Conservation (phyloP, 2,888 invertebrate species). For the Charanyca ferruginea region DNA sequence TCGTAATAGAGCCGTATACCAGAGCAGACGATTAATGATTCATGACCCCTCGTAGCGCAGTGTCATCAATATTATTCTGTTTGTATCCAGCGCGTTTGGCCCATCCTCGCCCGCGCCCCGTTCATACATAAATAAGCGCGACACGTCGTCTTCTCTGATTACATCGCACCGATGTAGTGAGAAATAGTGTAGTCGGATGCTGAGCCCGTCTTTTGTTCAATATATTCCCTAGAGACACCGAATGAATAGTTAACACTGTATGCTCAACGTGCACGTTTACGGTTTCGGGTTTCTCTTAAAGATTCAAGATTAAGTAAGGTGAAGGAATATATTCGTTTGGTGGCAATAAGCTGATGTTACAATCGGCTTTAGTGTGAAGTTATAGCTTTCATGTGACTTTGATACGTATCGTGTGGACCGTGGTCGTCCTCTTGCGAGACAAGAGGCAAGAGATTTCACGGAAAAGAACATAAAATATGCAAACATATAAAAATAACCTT, state of each 20-base stretch:
- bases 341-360: slow-evolving; percentile 88
- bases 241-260: slow-evolving; percentile 89
- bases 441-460: slow-evolving; percentile 22
- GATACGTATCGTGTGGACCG: slow-evolving; percentile 69
- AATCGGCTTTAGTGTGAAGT: slow-evolving; percentile 83
- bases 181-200: slow-evolving; percentile 90
- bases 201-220: slow-evolving; percentile 89
- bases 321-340: slow-evolving; percentile 87
- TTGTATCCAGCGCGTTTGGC: slow-evolving; percentile 89
- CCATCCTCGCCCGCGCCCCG: slow-evolving; percentile 90
- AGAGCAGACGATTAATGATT: slow-evolving; percentile 91
- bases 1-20: slow-evolving; percentile 90
- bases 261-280: slow-evolving; percentile 88
- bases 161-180: slow-evolving; percentile 91
- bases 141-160: slow-evolving; percentile 92
- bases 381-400: slow-evolving; percentile 77
- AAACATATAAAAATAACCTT: slow-evolving; percentile 43
- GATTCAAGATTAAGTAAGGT: slow-evolving; percentile 87
- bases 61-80: slow-evolving; percentile 92
- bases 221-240: slow-evolving; percentile 86
- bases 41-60: slow-evolving; percentile 90
- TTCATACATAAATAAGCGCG: slow-evolving; percentile 91
- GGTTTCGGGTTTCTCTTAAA: slow-evolving; percentile 90
- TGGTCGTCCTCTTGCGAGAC: slow-evolving; percentile 42
- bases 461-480: slow-evolving; percentile 39